A percentile compares a stretch with the other conserved stretches of the same genome.
Conservation (phyloP, 2,797 vertebrate species). For the Phalanger gymnotis region DNA sequence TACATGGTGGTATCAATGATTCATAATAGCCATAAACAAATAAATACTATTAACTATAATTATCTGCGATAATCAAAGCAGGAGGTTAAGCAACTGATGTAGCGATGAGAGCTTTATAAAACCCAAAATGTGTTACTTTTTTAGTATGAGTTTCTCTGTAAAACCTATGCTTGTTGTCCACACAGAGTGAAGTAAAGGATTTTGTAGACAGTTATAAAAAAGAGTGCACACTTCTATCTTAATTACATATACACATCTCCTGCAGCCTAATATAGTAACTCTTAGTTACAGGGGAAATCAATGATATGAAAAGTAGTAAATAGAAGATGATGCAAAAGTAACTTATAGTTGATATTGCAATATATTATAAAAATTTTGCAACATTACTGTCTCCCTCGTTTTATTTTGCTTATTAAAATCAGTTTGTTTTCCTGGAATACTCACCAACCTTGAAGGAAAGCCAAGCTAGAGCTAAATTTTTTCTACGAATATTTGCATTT, state of each 20-base stretch:
- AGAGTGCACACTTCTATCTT: background rate
- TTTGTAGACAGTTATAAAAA: background rate
- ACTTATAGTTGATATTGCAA: slow-evolving; percentile 47
- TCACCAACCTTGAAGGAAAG: slow-evolving; percentile 5
- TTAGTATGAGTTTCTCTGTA: slow-evolving; percentile 21
- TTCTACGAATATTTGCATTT: slow-evolving; percentile 6
- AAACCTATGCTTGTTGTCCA: slow-evolving; percentile 1
- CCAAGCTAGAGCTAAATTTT: slow-evolving; percentile 16
- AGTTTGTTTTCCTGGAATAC: background rate
- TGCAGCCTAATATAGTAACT: background rate
- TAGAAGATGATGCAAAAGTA: slow-evolving; percentile 37
- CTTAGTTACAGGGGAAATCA: slow-evolving; percentile 16
- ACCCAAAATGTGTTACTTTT: background rate
- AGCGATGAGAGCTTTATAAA: slow-evolving; percentile 20
- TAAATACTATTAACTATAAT: background rate
- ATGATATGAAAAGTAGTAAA: slow-evolving; percentile 16
- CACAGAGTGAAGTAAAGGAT: background rate
- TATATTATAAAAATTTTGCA: slow-evolving; percentile 45
- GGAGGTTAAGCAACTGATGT: background rate
- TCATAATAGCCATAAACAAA: background rate
- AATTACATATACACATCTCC: background rate
- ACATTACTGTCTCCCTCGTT: slow-evolving; percentile 20
- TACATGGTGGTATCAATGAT: slow-evolving; percentile 1
- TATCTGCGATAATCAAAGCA: slow-evolving; percentile 21
- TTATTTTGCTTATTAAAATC: slow-evolving; percentile 47